Evolutionary conservation across 1,140 invertebrate genomes (phyloP).

Genomic region (Eueides isabella): DNA sequence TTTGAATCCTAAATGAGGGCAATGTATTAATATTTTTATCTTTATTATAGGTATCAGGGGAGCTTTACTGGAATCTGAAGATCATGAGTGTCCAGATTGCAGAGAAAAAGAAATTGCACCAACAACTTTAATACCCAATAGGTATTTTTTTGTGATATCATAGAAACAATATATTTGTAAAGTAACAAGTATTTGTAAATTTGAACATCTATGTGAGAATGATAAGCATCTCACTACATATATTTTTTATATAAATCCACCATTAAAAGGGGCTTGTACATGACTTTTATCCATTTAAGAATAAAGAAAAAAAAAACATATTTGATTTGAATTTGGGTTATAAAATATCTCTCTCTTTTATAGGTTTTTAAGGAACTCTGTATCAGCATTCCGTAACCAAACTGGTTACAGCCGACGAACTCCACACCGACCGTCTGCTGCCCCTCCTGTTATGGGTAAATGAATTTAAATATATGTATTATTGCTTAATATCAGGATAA

Average conservation of each 20-base stretch:
- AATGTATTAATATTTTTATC: background rate
- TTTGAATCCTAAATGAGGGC: no score
- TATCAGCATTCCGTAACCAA: slow-evolving; percentile 94
- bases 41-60: slow-evolving; percentile 89
- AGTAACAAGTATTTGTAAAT: no score
- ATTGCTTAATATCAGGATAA: no score
- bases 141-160: slow-evolving; percentile 42
- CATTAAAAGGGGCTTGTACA: no score
- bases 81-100: slow-evolving; percentile 97
- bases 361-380: slow-evolving; percentile 92
- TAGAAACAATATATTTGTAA: no score
- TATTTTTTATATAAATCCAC: no score
- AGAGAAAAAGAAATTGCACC: slow-evolving; percentile 96
- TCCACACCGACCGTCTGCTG: slow-evolving; percentile 71
- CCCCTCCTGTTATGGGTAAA: slow-evolving; percentile 46
- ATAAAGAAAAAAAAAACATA: no score
- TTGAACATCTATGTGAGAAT: no score
- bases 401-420: slow-evolving; percentile 87
- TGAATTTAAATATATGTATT: background rate
- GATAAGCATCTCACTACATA: no score
- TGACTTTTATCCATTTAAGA: no score
- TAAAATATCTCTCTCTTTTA: slow-evolving; percentile 45
- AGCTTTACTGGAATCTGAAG: slow-evolving; percentile 94
- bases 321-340: no score
- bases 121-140: slow-evolving; percentile 95